Evolutionary conservation across 2,797 vertebrate species (phyloP).

Genomic region (Gobio occitaniae): DNA sequence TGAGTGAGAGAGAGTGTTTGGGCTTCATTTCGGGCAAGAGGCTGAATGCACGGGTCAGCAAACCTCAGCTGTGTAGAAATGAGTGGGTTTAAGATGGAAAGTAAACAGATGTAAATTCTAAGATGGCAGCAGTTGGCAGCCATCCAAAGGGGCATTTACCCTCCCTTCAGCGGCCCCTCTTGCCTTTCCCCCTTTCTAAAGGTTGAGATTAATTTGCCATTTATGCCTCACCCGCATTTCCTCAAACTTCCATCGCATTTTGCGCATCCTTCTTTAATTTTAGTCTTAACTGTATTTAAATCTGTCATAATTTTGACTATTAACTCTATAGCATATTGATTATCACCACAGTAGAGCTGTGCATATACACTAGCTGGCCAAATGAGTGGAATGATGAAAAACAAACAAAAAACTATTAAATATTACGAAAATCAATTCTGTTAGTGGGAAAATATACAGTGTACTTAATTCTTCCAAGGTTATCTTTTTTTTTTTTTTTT

Average conservation of each 20-base stretch:
- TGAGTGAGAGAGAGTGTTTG: conserved; percentile 51
- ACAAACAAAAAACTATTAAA: conserved; percentile 11
- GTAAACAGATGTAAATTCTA: conserved; percentile 82
- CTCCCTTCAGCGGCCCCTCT: conserved; percentile 13
- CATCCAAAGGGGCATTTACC: conserved; percentile 70
- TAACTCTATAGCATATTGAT: conserved; percentile 7
- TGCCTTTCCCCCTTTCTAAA: conserved; percentile 60
- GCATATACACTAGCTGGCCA: not conserved
- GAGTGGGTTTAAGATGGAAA: conserved; percentile 71
- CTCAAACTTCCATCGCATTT: conserved; percentile 13
- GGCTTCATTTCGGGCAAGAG: conserved; percentile 67
- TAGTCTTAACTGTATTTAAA: conserved; percentile 5
- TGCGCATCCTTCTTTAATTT: conserved; percentile 15
- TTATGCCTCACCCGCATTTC: conserved; percentile 55
- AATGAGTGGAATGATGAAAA: conserved; percentile 15
- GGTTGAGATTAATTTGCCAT: conserved; percentile 73
- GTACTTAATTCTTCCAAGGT: conserved; percentile 40
- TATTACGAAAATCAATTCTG: conserved; percentile 49
- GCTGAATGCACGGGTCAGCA: conserved; percentile 71
- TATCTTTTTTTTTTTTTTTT: conserved; percentile 41
- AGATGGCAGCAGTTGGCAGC: conserved; percentile 73
- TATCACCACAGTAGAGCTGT: not conserved
- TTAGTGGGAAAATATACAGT: conserved; percentile 22
- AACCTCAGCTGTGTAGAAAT: conserved; percentile 75
- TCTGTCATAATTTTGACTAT: not conserved